Conservation (phyloP, 2,113 vertebrate species). For the Triplophysa tibetana region DNA sequence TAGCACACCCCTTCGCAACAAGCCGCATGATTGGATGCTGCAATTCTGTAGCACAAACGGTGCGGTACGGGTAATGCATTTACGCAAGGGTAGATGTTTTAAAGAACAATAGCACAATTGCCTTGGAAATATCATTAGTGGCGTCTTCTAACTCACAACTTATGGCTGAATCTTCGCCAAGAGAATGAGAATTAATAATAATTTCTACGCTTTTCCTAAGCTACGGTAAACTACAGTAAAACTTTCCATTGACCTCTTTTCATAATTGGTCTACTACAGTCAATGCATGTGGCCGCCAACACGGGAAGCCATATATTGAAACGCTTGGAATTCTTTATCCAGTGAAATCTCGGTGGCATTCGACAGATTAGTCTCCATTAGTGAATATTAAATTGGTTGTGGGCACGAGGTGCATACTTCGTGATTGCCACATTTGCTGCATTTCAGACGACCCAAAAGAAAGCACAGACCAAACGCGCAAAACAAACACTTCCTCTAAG, state of each 20-base stretch:
- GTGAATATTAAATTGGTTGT: background rate
- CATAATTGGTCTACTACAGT: constrained; percentile 25
- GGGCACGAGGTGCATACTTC: too few relatives aligned
- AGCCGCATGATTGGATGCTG: too few relatives aligned
- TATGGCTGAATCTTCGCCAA: background rate
- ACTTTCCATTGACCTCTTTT: constrained; percentile 37
- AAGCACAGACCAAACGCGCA: background rate
- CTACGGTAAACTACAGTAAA: background rate
- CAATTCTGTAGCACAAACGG: too few relatives aligned
- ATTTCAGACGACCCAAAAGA: background rate
- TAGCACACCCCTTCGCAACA: background rate
- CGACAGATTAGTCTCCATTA: background rate
- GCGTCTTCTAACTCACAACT: too few relatives aligned
- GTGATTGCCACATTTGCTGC: background rate
- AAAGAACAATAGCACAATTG: too few relatives aligned
- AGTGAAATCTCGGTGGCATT: background rate
- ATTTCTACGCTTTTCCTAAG: too few relatives aligned
- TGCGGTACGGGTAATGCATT: too few relatives aligned
- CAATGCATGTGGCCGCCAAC: background rate
- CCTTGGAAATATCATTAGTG: too few relatives aligned
- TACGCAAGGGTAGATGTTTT: too few relatives aligned
- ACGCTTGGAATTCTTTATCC: constrained; percentile 30
- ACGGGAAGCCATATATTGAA: background rate
- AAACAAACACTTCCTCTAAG: background rate
- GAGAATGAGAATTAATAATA: too few relatives aligned